A percentile compares a stretch with the other conserved stretches of the same genome.
These are phyloP conservation scores for Lerista edwardsae DNA, from an alignment of 2,797 vertebrate genomes.

Conservation along the genomic window DNA sequence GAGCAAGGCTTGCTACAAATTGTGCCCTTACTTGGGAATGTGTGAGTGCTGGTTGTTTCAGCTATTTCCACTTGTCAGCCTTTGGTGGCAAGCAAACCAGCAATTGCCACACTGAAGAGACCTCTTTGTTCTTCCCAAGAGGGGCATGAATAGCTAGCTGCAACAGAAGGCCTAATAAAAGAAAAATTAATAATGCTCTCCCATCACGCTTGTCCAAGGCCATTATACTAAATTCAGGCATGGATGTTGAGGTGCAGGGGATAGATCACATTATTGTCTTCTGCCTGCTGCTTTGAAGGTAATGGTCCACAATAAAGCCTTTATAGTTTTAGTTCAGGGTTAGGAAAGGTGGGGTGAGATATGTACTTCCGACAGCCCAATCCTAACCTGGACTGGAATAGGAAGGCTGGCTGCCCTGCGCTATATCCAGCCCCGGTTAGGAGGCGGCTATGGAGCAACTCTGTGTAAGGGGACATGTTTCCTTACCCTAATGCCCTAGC, in stretches of 20 bases:
- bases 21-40: conserved; percentile 12
- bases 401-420: too few species aligned
- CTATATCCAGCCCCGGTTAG: too few species aligned
- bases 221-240: not conserved
- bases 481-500: too few species aligned
- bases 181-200: not conserved
- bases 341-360: not conserved
- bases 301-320: not conserved
- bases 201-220: not conserved
- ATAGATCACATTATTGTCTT: not conserved
- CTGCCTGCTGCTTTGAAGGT: not conserved
- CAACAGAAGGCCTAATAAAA: not conserved
- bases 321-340: not conserved
- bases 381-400: too few species aligned
- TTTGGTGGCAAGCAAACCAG: not conserved
- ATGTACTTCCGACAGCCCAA: too few species aligned
- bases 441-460: too few species aligned
- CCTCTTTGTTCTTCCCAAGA: not conserved
- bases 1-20: not conserved
- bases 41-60: not conserved
- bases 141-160: not conserved
- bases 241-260: not conserved
- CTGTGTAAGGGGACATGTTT: too few species aligned
- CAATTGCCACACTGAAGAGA: not conserved
- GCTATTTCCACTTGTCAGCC: not conserved